phyloP scores from a whole-genome alignment of 2,797 vertebrate genomes.

The Amazona finschi region DNA sequence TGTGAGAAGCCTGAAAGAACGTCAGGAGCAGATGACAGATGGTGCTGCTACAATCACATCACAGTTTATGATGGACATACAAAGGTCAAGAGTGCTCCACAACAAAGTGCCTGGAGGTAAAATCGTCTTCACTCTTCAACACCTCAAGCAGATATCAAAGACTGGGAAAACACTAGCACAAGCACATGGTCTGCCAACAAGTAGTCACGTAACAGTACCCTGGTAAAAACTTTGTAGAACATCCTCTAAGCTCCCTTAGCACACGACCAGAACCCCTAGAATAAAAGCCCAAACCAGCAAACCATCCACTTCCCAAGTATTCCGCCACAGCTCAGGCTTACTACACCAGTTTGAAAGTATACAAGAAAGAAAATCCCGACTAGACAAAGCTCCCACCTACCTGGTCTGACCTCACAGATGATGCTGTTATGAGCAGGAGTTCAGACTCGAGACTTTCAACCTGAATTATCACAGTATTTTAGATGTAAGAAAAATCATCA shows the following conservation, averaged over 20 bases:
- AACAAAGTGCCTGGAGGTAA: background rate
- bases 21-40: background rate
- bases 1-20: background rate
- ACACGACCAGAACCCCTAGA: background rate
- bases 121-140: background rate
- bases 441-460: background rate
- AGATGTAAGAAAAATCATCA: background rate
- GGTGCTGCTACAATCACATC: background rate
- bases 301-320: fast-evolving
- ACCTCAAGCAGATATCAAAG: background rate
- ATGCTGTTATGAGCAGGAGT: background rate
- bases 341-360: background rate
- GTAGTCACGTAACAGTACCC: background rate
- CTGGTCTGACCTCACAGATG: background rate
- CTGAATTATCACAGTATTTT: background rate
- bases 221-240: background rate
- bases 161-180: background rate
- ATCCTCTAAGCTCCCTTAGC: background rate
- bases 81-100: background rate
- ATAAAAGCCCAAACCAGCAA: background rate
- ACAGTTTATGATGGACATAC: background rate
- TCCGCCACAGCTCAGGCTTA: background rate
- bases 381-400: background rate
- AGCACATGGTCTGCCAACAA: background rate
- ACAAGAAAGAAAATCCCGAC: background rate